Percentiles rank a stretch among this genome's conserved stretches.
Evolutionary conservation across 2,797 vertebrate species (phyloP).

Genomic region (Heterohyrax brucei): DNA sequence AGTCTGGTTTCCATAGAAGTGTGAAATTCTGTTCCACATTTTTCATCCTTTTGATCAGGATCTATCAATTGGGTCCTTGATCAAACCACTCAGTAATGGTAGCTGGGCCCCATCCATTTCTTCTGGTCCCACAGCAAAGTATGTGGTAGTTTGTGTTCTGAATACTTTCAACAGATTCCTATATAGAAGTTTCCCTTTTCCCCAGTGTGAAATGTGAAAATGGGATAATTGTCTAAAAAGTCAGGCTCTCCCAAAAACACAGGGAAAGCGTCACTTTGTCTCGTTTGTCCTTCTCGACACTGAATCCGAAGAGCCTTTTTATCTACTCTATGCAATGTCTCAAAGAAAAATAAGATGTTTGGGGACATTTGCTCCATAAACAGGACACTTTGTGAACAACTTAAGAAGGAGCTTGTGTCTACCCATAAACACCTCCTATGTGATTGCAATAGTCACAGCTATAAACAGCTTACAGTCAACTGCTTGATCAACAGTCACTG

Average conservation of each 20-base stretch:
- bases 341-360: slow-evolving; percentile 81
- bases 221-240: slow-evolving; percentile 18
- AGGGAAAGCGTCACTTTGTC: not conserved
- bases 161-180: not conserved
- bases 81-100: not conserved
- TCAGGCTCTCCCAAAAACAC: not conserved
- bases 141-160: not conserved
- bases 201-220: slow-evolving; percentile 47
- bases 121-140: not conserved
- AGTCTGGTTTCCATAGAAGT: not conserved
- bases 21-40: not conserved
- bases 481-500: slow-evolving; percentile 86
- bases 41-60: not conserved
- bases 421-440: slow-evolving; percentile 88
- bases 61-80: not conserved
- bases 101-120: not conserved
- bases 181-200: slow-evolving; percentile 41
- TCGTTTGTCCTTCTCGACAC: not conserved
- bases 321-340: slow-evolving; percentile 75
- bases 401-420: slow-evolving; percentile 86
- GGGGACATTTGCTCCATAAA: slow-evolving; percentile 87
- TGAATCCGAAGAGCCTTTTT: slow-evolving; percentile 55
- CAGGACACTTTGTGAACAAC: slow-evolving; percentile 81
- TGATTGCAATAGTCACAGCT: slow-evolving; percentile 87
- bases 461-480: slow-evolving; percentile 89